Conservation (phyloP, 2,113 vertebrate species). For the Oriolus oriolus region DNA sequence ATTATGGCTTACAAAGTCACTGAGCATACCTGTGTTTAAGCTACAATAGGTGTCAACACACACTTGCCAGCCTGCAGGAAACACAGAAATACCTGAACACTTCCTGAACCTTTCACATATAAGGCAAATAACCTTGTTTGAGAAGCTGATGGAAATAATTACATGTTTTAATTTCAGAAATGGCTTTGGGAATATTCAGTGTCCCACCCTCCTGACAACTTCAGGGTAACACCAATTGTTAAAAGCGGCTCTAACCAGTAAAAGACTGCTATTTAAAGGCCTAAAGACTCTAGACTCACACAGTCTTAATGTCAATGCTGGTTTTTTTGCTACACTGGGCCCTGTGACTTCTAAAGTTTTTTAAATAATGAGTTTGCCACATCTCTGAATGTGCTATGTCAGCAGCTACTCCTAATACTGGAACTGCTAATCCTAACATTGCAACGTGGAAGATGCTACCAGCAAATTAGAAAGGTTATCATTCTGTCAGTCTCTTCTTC, state of each 20-base stretch:
- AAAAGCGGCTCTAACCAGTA: not conserved
- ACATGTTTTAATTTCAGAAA: not conserved
- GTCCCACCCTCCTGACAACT: not conserved
- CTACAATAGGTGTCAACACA: not conserved
- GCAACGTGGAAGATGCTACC: not conserved
- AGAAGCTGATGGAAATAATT: not conserved
- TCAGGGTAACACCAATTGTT: not conserved
- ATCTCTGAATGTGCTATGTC: not conserved
- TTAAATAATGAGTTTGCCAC: not conserved
- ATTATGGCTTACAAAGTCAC: not conserved
- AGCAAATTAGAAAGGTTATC: slow-evolving; percentile 48
- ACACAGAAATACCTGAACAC: not conserved
- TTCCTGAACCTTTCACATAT: not conserved
- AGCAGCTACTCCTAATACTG: slow-evolving; percentile 7
- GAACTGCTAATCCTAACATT: not conserved
- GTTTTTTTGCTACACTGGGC: not conserved
- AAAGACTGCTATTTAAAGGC: not conserved
- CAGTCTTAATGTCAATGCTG: not conserved
- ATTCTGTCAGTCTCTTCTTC: slow-evolving; percentile 19
- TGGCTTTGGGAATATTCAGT: not conserved
- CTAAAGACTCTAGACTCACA: not conserved
- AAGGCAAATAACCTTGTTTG: not conserved
- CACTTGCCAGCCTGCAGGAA: not conserved
- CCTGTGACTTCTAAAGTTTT: not conserved
- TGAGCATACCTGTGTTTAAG: not conserved